Base-by-base conservation (phyloP, 2,113 vertebrate genomes). In the Macheiramphus alcinus region DNA sequence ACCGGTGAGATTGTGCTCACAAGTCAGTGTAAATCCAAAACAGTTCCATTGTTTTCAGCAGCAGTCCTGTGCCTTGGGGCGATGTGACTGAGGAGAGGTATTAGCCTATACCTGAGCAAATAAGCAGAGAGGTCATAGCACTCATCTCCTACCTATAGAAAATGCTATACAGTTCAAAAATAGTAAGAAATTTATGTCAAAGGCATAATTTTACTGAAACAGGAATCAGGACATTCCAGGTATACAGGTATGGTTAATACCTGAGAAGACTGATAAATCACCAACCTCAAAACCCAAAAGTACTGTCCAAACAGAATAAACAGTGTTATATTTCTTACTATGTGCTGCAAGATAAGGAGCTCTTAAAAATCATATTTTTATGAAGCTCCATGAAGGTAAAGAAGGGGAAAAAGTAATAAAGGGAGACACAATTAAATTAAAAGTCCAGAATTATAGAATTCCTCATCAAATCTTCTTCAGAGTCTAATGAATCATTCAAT, bases 401-500 rank as follows among this genome's bases (percentile, higher is more conserved):
- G 70, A 68, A 87, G 70, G n/a, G 17, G 20, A 2, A 58, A 94
- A 87, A 85, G 58, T 94, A 92, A 87, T 94, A 97, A 48, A 86
- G 63, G 75, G 42, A 87, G 72, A 88, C 43, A 42, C 90, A 93
- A 96, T 97, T 96, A 97, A 97, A 94, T 94, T 83, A 92, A 95
- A 95, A 96, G 63, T 93, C 74, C 58, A 82, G 84, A 97, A 97
- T 97, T 97, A 94, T 25, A 94, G 82, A 98, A 96, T 96, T 96
- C 87, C 82, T 97, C 85, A 53, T 95, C 91, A 95, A 94, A 87
- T 96, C 80, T 82, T 92, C 95, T 81, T 92, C 89, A 55, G 95
- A 78, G 40, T 87, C 82, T 93, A 97, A 97, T 97, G 96, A 97
- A 97, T 97, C 97, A 97, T 98, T 93, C 93, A 89, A 62, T 97